Conservation (phyloP, 30 jellyfish, hydroid and myxozoan species). For the Pseudorhiza aurosa region DNA sequence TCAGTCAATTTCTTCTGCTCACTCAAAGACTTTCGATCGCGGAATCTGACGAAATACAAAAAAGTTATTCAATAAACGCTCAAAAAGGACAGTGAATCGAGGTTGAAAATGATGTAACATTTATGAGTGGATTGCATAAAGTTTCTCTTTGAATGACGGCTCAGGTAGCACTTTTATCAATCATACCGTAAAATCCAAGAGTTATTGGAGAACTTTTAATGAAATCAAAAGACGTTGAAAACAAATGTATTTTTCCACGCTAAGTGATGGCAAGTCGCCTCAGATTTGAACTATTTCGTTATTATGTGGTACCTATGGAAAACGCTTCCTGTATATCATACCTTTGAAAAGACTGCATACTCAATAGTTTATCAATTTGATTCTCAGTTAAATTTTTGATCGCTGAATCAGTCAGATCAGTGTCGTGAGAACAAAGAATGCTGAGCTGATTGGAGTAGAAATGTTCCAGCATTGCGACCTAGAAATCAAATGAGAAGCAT, state of each 20-base stretch:
- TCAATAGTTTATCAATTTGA: conserved; percentile 10
- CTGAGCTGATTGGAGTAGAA: conserved; percentile 75
- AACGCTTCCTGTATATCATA: not conserved
- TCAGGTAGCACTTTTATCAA: too few species aligned
- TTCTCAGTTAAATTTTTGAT: conserved; percentile 7
- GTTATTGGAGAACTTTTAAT: too few species aligned
- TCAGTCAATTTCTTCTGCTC: conserved; percentile 48
- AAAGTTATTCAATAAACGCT: too few species aligned
- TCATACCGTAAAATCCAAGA: too few species aligned
- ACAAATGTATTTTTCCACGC: too few species aligned
- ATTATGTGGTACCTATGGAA: not conserved
- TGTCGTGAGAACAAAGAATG: conserved; percentile 62
- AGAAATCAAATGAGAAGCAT: too few species aligned
- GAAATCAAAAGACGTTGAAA: too few species aligned
- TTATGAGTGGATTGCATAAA: too few species aligned
- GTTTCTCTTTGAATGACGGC: too few species aligned
- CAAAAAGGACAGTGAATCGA: too few species aligned
- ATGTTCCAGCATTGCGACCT: conserved; percentile 95
- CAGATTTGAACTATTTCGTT: not conserved
- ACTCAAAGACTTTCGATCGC: conserved; percentile 50
- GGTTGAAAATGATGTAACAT: too few species aligned
- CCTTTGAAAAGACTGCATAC: conserved; percentile 61
- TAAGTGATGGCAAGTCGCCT: too few species aligned
- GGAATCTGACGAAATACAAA: conserved; percentile 32
- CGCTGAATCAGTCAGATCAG: not conserved